These are phyloP conservation scores for Patagioenas fasciata DNA, from an alignment of 2,113 vertebrate genomes.

Conservation along the genomic window DNA sequence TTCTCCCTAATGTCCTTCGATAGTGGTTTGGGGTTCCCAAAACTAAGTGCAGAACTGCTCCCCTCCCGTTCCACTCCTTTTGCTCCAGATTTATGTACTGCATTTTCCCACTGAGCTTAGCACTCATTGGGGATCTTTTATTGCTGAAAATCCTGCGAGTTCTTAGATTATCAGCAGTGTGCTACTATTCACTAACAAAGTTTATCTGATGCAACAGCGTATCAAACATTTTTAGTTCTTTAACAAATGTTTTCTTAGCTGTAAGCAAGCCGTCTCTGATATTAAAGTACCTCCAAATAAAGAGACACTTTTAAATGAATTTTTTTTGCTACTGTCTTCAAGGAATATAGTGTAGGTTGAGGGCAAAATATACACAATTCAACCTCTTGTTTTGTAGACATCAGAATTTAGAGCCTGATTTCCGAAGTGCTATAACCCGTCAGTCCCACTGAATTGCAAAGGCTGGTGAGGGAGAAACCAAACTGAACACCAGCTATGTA, in stretches of 20 bases:
- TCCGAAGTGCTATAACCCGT: not conserved
- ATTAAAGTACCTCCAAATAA: not conserved
- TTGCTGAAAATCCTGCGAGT: not conserved
- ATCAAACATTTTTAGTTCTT: conserved; percentile 6
- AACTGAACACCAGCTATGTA: not conserved
- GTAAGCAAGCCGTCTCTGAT: conserved; percentile 7
- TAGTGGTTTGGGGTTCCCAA: not conserved
- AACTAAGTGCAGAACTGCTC: not conserved
- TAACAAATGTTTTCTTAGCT: conserved; percentile 30
- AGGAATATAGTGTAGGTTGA: not conserved
- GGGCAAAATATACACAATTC: not conserved
- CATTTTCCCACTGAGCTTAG: conserved; percentile 9
- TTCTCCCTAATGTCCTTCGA: not conserved
- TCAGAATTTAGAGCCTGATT: not conserved
- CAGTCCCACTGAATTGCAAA: not conserved
- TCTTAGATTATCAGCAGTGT: not conserved
- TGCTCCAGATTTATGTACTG: not conserved
- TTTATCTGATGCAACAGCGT: not conserved
- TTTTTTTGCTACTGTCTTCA: not conserved
- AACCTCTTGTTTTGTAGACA: not conserved
- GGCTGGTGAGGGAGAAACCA: not conserved
- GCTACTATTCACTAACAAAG: not conserved
- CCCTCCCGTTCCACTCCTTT: not conserved
- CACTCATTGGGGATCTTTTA: not conserved
- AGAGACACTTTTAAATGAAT: not conserved